Evolutionary conservation across 1,140 invertebrate species (phyloP), one percentile per base, ranked within the genome.

Genomic region (Akabosia matsudoensis): DNA sequence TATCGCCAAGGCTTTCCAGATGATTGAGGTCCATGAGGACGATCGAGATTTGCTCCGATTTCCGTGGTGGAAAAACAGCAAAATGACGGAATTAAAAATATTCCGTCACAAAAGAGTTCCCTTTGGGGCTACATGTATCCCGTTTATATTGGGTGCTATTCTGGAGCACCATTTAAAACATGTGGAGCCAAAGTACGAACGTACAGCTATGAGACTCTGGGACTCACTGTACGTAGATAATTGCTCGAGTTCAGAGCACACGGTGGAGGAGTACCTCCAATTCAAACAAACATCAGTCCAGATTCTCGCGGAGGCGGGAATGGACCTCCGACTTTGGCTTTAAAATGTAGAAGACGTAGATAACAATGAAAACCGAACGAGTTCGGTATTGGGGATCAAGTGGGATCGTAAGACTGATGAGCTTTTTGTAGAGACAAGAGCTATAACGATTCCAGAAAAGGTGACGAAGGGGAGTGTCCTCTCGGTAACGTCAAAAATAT

Each of bases 51-150:
- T n/a, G n/a, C n/a, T n/a, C n/a, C n/a, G n/a, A n/a, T n/a, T n/a
- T n/a, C n/a, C n/a, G n/a, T n/a, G n/a, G n/a, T n/a, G n/a, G n/a
- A n/a, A n/a, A n/a, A n/a, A n/a, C n/a, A n/a, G n/a, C n/a, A n/a
- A n/a, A n/a, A n/a, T n/a, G n/a, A n/a, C n/a, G n/a, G n/a, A n/a
- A n/a, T n/a, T n/a, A n/a, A n/a, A n/a, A n/a, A n/a, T n/a, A n/a
- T n/a, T n/a, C n/a, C n/a, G n/a, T n/a, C 75, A 76, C 33, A 30
- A n/a, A 0, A 10, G 75, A 1, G 75, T 76, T 0, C 18, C 61
- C 0, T 76, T 76, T 56, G 75, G 75, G 0, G 75, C 71, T 1
- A 54, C 14, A 18, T 73, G 67, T n/a, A 76, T 67, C 10, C 75
- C 75, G 0, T 76, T 76, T 26, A 64, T 67, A 3, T 24, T 76